These are phyloP conservation scores for Schizopygopsis pylzovi DNA, from an alignment of 2,797 vertebrate genomes.

Conservation along the genomic window DNA sequence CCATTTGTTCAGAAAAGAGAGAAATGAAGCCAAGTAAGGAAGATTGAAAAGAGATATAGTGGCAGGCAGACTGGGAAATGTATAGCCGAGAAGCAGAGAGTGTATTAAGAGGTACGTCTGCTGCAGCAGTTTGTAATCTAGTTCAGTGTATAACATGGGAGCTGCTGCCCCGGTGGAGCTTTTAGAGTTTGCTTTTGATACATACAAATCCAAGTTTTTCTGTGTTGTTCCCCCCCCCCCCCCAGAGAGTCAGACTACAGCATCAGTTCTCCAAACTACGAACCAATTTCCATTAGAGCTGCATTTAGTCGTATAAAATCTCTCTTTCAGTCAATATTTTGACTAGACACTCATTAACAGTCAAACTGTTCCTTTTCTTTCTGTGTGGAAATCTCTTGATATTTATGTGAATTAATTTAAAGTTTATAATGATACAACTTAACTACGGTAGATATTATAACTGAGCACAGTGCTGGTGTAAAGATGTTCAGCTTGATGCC, in stretches of 20 bases:
- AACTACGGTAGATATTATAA: neutral
- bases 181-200: conserved; percentile 79
- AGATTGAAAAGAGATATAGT: conserved; percentile 38
- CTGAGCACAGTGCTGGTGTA: conserved; percentile 12
- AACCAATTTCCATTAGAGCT: conserved; percentile 72
- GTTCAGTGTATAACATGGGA: conserved; percentile 81
- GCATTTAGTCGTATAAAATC: conserved; percentile 41
- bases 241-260: conserved; percentile 73
- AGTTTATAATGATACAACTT: conserved; percentile 8
- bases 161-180: conserved; percentile 71
- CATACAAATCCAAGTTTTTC: conserved; percentile 72
- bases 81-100: conserved; percentile 55
- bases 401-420: neutral
- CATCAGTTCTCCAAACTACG: conserved; percentile 77
- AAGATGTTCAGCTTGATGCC: conserved; percentile 22
- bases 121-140: conserved; percentile 80
- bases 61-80: conserved; percentile 24
- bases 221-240: conserved; percentile 59
- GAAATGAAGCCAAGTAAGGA: conserved; percentile 38
- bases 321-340: conserved; percentile 31
- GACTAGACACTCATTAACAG: conserved; percentile 15
- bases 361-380: neutral
- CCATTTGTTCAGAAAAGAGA: conserved; percentile 42
- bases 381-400: conserved; percentile 7
- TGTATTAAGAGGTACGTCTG: conserved; percentile 81